A percentile compares a stretch with the other conserved stretches of the same genome.
Conservation (phyloP, 2,888 invertebrate species). For the Orthonychiurus folsomi region DNA sequence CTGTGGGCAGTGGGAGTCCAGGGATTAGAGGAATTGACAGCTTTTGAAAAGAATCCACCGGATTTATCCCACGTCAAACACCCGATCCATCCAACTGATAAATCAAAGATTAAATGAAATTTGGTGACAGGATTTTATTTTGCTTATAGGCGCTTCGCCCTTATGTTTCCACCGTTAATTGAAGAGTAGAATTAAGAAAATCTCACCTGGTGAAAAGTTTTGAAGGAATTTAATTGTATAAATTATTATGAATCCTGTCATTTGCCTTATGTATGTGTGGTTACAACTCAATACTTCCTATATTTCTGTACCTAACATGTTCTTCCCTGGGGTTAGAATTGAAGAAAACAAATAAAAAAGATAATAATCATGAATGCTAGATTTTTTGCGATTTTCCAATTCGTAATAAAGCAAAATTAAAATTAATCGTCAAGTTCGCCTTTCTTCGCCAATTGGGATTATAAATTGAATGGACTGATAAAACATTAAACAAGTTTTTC, state of each 20-base stretch:
- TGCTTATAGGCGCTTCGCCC: constrained; percentile 5
- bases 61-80: constrained; percentile 61
- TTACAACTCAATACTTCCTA: no score
- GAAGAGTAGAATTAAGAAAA: background rate
- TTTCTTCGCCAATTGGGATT: no score
- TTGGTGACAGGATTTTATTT: constrained; percentile 11
- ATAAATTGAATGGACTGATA: no score
- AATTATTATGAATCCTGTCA: background rate
- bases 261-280: background rate
- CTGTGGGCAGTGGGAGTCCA: constrained; percentile 62
- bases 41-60: constrained; percentile 63
- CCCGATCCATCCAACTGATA: constrained; percentile 53
- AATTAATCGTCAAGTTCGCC: no score
- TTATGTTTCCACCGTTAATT: constrained; percentile 3
- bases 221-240: background rate
- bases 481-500: no score
- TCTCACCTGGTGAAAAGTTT: background rate
- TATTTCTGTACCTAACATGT: no score
- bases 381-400: no score
- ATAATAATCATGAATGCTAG: no score
- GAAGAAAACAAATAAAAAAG: no score
- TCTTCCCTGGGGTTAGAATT: no score
- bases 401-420: no score
- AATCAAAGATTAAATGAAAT: constrained; percentile 19
- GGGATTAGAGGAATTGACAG: constrained; percentile 60